phyloP scores from a whole-genome alignment of 2,888 invertebrate species.

The Polymixis lichenea region DNA sequence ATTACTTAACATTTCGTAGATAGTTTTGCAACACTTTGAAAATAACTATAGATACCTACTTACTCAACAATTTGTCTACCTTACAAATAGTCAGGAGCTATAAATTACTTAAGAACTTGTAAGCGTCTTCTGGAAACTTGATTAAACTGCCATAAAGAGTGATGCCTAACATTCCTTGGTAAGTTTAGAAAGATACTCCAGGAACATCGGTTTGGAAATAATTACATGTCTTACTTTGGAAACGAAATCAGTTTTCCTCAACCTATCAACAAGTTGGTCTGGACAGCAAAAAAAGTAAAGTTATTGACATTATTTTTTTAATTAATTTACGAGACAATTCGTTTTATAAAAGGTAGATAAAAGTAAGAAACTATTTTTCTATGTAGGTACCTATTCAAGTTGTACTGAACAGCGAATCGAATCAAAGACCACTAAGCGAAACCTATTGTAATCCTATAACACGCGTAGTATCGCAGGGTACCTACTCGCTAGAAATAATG shows the following conservation, averaged over 20 bases:
- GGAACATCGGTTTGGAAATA: not conserved
- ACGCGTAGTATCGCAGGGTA: too few species aligned
- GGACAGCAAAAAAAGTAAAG: not conserved
- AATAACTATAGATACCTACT: slow-evolving; percentile 3
- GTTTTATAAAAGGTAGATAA: not conserved
- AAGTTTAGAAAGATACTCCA: slow-evolving; percentile 10
- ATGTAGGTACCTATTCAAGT: too few species aligned
- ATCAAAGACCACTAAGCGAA: not conserved
- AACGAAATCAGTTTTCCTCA: not conserved
- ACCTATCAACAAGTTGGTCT: not conserved
- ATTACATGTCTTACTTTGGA: not conserved
- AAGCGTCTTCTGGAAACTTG: slow-evolving; percentile 32
- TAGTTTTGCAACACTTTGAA: slow-evolving; percentile 4
- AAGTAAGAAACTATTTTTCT: too few species aligned
- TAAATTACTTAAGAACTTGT: slow-evolving; percentile 28
- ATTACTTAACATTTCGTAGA: not conserved
- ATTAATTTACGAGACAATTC: not conserved
- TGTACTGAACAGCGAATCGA: not conserved
- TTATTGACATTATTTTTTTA: not conserved
- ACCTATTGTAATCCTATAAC: too few species aligned
- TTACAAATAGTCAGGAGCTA: not conserved
- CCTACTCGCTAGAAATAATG: slow-evolving; percentile 10
- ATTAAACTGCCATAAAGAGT: slow-evolving; percentile 12
- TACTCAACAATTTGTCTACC: not conserved
- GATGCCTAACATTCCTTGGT: slow-evolving; percentile 13